Evolutionary conservation across 2,888 invertebrate genomes (phyloP).

Genomic region (Parnassius orleans): DNA sequence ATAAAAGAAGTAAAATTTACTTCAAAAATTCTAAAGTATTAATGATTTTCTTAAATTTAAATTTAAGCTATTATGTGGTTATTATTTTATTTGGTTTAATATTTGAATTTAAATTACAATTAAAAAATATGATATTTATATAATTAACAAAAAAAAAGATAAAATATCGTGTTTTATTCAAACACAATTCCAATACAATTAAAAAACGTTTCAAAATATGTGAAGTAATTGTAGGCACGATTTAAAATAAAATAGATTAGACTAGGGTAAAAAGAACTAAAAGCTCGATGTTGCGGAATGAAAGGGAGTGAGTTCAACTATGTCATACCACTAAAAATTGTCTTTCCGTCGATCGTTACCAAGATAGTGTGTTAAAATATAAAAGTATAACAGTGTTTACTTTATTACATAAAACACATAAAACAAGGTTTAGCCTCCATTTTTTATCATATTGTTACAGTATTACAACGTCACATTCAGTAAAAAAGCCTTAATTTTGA

Average conservation of each 20-base stretch:
- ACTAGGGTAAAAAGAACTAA: constrained; percentile 12
- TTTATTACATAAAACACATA: neutral
- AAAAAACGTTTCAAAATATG: neutral
- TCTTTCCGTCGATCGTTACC: constrained; percentile 38
- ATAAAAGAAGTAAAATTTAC: no score
- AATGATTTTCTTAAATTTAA: no score
- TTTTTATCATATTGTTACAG: no score
- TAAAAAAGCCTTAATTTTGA: neutral
- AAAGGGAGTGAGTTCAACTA: constrained; percentile 35
- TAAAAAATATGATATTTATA: no score
- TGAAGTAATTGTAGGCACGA: constrained; percentile 4
- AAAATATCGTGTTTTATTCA: no score
- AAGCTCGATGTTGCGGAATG: constrained; percentile 24
- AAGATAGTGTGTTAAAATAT: constrained; percentile 38
- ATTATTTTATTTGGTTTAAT: no score
- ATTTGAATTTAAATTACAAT: no score
- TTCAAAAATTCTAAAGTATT: no score
- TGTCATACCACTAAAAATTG: constrained; percentile 42
- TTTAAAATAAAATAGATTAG: constrained; percentile 22
- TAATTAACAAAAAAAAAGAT: no score
- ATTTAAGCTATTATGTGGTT: no score
- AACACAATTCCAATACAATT: no score
- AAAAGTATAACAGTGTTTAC: constrained; percentile 33
- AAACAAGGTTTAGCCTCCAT: no score
- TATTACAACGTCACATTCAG: neutral